A percentile compares a stretch with the other conserved stretches of the same genome.
These are phyloP conservation scores for Pelecanoides urinatrix DNA, from an alignment of 2,113 vertebrate genomes.

Conservation along the genomic window DNA sequence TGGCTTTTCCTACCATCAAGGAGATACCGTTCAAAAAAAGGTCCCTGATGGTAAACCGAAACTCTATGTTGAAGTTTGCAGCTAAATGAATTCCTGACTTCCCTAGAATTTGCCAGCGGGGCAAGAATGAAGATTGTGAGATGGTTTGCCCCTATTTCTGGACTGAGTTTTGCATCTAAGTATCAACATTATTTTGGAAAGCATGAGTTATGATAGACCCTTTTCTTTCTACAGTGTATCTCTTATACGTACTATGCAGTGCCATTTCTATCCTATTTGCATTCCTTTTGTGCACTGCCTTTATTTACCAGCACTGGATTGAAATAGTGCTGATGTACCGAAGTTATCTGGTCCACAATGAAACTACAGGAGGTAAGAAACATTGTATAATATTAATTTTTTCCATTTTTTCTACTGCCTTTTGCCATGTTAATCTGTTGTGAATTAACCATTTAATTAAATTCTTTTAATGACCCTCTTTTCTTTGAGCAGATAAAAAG, in stretches of 20 bases:
- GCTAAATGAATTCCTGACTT: neutral
- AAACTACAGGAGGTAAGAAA: slow-evolving; percentile 74
- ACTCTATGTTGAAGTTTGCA: neutral
- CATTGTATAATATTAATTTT: neutral
- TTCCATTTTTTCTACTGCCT: neutral
- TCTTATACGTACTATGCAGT: slow-evolving; percentile 51
- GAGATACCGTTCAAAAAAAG: neutral
- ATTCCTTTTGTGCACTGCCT: slow-evolving; percentile 20
- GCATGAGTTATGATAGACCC: neutral
- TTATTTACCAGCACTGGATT: slow-evolving; percentile 77
- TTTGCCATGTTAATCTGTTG: neutral
- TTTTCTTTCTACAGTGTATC: slow-evolving; percentile 50
- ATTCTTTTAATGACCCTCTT: neutral
- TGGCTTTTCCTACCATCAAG: neutral
- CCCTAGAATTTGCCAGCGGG: neutral
- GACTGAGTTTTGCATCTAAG: neutral
- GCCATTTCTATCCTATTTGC: slow-evolving; percentile 45
- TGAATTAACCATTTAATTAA: neutral
- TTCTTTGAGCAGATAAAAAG: neutral
- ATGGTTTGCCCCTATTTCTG: neutral
- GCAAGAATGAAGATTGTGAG: neutral
- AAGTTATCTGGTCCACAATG: slow-evolving; percentile 63
- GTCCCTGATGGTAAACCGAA: neutral
- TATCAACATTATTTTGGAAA: neutral
- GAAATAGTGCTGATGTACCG: slow-evolving; percentile 82